Evolutionary conservation across 1,140 invertebrate species (phyloP), one percentile per base, ranked within the genome.

Genomic region (Lepidurus apus): DNA sequence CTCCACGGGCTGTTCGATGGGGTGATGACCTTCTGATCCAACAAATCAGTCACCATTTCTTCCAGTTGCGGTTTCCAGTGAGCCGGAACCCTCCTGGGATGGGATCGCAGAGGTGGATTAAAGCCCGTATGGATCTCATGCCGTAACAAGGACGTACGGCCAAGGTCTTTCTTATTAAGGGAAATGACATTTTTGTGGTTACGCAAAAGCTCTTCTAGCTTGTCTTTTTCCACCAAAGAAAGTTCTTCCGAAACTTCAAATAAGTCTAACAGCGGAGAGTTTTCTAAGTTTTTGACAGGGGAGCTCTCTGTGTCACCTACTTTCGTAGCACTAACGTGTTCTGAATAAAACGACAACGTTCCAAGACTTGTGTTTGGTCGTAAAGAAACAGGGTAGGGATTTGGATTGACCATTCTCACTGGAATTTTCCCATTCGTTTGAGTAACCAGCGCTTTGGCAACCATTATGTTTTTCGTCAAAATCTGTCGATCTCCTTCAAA

Each of bases 1-100:
- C 84, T 81, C 85, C 87, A 90, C 0, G 85, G 81, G 13, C 83
- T 85, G 0, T 82, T 81, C 7, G 84, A 84, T 0, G 85, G 84
- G 80, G 85, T 83, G 1, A 88, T 85, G 0, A 92, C 91, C 1
- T 81, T 83, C 4, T 82, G 76, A 13, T 80, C 26, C 1, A 86
- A 73, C 77, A 83, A 21, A 44, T 81, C 79, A 10, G 42, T 44
- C 21, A 79, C 74, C 42, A 10, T 47, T 1, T 47, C 45, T 6
- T 47, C 45, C 45, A 47, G 5, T 6, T 47, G 45, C 1, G 45
- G 45, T 47, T 47, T 47, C 45, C 45, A 47, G 17, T 47, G 45
- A 10, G 45, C 45, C 3, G 45, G 45, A 6, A 47, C 45, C 45
- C 45, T 47, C 17, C 45, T 3, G 5, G 45, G 45, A 47, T 47